Conservation (phyloP, 2,888 invertebrate genomes). For the Sabellastarte sp. region DNA sequence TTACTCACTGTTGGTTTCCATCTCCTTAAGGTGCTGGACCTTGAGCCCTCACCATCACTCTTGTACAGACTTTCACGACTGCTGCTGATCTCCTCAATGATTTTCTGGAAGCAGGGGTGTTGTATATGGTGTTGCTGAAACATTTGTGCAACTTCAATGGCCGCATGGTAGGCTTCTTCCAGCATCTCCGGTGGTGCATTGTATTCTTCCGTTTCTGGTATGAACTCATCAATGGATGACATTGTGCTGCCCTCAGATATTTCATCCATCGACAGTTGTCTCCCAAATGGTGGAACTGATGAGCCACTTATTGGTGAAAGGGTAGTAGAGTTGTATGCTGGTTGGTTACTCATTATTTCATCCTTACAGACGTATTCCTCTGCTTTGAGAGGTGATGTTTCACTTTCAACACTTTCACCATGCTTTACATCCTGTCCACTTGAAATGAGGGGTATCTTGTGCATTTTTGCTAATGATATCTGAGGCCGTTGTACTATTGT, state of each 20-base stretch:
- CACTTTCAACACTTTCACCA: not conserved
- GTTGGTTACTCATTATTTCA: not conserved
- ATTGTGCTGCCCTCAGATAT: not conserved
- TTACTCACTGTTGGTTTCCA: too few relatives aligned
- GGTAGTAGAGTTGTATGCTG: not conserved
- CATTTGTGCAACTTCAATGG: not conserved
- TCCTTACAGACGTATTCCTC: not conserved
- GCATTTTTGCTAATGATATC: not conserved
- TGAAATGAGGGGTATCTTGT: not conserved
- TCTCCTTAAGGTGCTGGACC: not conserved
- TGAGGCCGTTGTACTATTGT: not conserved
- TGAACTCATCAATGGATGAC: slow-evolving; percentile 2
- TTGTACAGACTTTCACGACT: not conserved
- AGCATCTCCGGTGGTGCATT: slow-evolving; percentile 2
- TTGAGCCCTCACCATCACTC: not conserved
- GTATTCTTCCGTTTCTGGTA: slow-evolving; percentile 4
- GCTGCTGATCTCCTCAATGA: not conserved
- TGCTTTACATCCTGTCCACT: not conserved
- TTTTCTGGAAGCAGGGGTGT: slow-evolving; percentile 1
- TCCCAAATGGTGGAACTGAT: not conserved
- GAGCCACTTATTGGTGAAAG: too few relatives aligned
- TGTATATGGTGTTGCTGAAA: not conserved
- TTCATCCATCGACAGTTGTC: not conserved
- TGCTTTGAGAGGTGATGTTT: not conserved
- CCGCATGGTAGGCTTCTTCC: slow-evolving; percentile 5